Evolutionary conservation across 2,113 vertebrate genomes (phyloP).

Genomic region (Reinhardtius hippoglossoides): DNA sequence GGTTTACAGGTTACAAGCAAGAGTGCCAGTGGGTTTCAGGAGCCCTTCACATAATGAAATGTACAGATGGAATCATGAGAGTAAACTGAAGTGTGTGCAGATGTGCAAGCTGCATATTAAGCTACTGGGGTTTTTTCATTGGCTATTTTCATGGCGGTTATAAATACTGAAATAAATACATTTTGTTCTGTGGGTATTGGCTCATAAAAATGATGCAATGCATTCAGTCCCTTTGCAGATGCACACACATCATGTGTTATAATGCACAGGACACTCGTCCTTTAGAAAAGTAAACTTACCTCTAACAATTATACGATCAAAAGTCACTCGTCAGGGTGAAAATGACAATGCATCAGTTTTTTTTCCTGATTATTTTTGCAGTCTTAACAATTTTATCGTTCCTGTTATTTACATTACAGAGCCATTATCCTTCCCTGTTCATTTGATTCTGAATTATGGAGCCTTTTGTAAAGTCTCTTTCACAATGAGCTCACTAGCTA

Average conservation of each 20-base stretch:
- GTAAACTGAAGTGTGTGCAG: conserved; percentile 22
- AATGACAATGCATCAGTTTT: too few species aligned
- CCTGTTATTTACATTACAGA: neutral
- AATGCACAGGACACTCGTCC: neutral
- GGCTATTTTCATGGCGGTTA: neutral
- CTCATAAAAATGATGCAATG: too few species aligned
- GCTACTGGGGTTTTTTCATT: neutral
- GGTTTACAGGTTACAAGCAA: conserved; percentile 31
- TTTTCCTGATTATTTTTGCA: too few species aligned
- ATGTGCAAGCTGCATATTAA: conserved; percentile 22
- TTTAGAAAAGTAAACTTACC: neutral
- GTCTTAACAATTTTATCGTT: neutral
- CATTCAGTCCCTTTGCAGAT: too few species aligned
- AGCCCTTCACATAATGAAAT: conserved; percentile 31
- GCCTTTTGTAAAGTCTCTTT: neutral
- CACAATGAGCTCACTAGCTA: neutral
- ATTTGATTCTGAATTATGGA: neutral
- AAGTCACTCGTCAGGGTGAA: too few species aligned
- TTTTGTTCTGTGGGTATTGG: too few species aligned
- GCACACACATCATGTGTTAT: too few species aligned
- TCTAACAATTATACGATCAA: too few species aligned
- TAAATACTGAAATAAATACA: too few species aligned
- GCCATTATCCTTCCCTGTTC: neutral
- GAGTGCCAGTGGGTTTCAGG: conserved; percentile 13
- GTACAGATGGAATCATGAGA: conserved; percentile 26